phyloP scores from a whole-genome alignment of 2,888 invertebrate species.

The Pammene fasciana region DNA sequence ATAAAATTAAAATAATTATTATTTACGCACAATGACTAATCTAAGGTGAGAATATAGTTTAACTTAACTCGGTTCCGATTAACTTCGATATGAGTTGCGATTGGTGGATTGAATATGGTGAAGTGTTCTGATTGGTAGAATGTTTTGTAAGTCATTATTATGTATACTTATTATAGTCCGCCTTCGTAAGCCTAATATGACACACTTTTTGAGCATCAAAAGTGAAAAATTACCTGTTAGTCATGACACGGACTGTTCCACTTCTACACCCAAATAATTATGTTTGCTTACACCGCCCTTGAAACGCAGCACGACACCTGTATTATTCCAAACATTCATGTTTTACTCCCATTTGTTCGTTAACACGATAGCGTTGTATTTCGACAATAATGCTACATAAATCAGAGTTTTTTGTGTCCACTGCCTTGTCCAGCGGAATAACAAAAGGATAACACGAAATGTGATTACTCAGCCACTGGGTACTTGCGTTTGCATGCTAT shows the following conservation, averaged over 20 bases:
- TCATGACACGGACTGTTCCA: constrained; percentile 4
- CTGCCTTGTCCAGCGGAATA: constrained; percentile 54
- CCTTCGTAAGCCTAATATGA: too few relatives aligned
- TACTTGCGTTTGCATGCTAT: constrained; percentile 68
- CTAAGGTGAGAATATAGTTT: too few relatives aligned
- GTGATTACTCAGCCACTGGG: constrained; percentile 72
- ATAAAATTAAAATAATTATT: too few relatives aligned
- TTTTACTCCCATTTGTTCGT: constrained; percentile 42
- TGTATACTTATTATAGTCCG: too few relatives aligned
- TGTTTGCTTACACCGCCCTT: constrained; percentile 30
- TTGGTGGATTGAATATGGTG: too few relatives aligned
- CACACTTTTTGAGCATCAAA: too few relatives aligned
- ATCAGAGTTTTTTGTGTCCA: constrained; percentile 69
- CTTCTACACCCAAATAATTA: constrained; percentile 26
- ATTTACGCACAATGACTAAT: too few relatives aligned
- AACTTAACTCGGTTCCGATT: too few relatives aligned
- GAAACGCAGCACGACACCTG: constrained; percentile 30
- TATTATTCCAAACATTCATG: constrained; percentile 40
- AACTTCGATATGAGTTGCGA: too few relatives aligned
- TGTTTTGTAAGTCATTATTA: too few relatives aligned
- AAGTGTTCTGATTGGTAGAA: too few relatives aligned
- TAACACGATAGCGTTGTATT: constrained; percentile 48
- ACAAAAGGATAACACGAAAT: constrained; percentile 77
- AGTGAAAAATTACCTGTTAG: neutral
- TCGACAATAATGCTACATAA: constrained; percentile 59